Percentiles rank a stretch among this genome's conserved stretches.
Conservation (phyloP, 2,888 invertebrate genomes). For the Idaea biselata region DNA sequence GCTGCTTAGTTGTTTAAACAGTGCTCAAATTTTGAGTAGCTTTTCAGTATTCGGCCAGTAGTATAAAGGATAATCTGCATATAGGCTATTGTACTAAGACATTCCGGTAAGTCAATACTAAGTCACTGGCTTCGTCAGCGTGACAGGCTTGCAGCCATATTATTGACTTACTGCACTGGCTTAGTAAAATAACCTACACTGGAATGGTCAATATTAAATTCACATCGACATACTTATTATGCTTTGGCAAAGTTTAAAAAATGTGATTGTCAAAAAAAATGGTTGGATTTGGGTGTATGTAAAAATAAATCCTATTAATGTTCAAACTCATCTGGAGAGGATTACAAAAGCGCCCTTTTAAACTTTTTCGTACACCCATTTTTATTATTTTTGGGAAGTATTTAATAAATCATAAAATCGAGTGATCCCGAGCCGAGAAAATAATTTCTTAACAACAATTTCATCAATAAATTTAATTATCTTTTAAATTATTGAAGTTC, state of each 20-base stretch:
- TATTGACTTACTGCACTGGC: no score
- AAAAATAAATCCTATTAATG: not conserved
- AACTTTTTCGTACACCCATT: constrained; percentile 2
- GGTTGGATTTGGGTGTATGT: not conserved
- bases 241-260: not conserved
- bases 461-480: constrained; percentile 42
- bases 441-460: constrained; percentile 39
- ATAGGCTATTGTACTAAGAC: no score
- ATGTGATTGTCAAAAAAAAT: not conserved
- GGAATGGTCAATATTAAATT: no score
- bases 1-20: no score
- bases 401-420: constrained; percentile 50
- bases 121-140: no score
- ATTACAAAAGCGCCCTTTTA: not conserved
- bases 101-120: no score
- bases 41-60: no score
- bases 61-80: no score
- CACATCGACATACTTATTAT: no score
- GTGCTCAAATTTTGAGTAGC: no score
- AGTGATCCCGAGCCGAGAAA: constrained; percentile 48
- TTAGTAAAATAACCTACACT: no score
- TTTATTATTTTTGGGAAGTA: constrained; percentile 13
- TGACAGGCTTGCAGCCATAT: no score
- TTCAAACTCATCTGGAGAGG: not conserved
- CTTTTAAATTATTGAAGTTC: constrained; percentile 46